These are phyloP conservation scores for Eciton burchellii DNA, from an alignment of 1,140 invertebrate species.

Conservation along the genomic window DNA sequence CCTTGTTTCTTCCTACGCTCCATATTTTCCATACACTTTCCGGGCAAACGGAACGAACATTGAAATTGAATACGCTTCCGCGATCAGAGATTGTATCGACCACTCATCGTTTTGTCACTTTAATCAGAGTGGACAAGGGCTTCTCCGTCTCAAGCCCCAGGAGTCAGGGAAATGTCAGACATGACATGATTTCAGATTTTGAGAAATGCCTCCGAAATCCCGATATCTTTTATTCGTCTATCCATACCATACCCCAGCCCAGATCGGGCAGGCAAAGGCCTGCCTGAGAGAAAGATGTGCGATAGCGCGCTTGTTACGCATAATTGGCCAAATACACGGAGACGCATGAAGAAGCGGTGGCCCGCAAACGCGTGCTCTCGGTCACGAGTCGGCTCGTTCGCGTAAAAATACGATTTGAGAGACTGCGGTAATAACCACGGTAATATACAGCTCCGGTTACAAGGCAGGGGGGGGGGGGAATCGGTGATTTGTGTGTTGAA, in stretches of 20 bases:
- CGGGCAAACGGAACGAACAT: background rate
- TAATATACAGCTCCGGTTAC: slow-evolving; percentile 65
- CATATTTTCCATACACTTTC: background rate
- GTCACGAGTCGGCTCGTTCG: slow-evolving; percentile 19
- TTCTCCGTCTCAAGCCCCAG: background rate
- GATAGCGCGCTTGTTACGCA: slow-evolving; percentile 46
- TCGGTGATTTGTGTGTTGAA: slow-evolving; percentile 66
- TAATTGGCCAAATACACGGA: slow-evolving; percentile 53
- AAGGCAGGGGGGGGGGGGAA: slow-evolving; percentile 46
- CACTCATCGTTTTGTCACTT: background rate
- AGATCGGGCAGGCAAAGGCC: background rate
- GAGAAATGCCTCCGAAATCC: background rate
- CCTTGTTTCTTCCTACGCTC: background rate
- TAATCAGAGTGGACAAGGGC: background rate
- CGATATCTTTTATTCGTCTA: background rate
- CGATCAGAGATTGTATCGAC: slow-evolving; percentile 8
- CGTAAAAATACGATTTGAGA: slow-evolving; percentile 48
- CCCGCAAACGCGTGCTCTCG: background rate
- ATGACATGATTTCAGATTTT: background rate
- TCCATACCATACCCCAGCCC: background rate
- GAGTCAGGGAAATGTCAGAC: background rate
- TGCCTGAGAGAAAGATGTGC: background rate
- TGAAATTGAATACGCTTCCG: background rate
- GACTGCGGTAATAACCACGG: slow-evolving; percentile 59
- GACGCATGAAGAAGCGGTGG: background rate